A percentile compares a stretch with the other conserved stretches of the same genome.
These are phyloP conservation scores for Urophycis tenuis DNA, from an alignment of 2,797 vertebrate genomes.

Conservation along the genomic window DNA sequence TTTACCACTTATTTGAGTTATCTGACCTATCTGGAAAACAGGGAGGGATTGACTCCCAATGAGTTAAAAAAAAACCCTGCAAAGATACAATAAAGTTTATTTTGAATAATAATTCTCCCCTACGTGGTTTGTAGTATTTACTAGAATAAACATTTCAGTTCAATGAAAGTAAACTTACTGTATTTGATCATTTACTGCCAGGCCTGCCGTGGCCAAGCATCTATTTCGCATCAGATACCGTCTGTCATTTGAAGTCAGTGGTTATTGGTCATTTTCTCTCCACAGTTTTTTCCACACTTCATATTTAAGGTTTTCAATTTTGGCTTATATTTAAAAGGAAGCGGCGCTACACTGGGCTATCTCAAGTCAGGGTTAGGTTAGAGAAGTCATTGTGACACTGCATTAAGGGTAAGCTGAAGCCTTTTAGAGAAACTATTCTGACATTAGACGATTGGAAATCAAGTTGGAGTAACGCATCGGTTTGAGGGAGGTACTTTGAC, in stretches of 20 bases:
- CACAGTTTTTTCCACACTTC: neutral
- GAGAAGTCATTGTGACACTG: too few species aligned
- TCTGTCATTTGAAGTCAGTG: neutral
- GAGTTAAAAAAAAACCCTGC: too few species aligned
- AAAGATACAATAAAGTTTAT: constrained; percentile 63
- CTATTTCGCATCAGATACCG: neutral
- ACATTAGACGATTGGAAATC: too few species aligned
- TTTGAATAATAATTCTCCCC: constrained; percentile 68
- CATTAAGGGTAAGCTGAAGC: too few species aligned
- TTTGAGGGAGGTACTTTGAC: too few species aligned
- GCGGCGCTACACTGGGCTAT: too few species aligned
- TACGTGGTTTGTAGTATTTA: constrained; percentile 74
- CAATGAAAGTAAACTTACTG: constrained; percentile 18
- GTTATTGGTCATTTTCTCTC: neutral
- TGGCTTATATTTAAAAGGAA: too few species aligned
- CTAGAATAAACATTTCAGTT: constrained; percentile 73
- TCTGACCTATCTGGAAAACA: too few species aligned
- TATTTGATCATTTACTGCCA: constrained; percentile 8
- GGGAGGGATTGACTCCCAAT: constrained; percentile 40
- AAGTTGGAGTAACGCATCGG: too few species aligned
- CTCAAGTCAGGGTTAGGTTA: too few species aligned
- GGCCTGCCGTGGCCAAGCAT: neutral
- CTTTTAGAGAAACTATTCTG: too few species aligned
- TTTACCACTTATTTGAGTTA: too few species aligned
- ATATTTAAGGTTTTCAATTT: neutral